Base-by-base conservation (phyloP, 2,888 invertebrate genomes). In the Protophormia terraenovae region DNA sequence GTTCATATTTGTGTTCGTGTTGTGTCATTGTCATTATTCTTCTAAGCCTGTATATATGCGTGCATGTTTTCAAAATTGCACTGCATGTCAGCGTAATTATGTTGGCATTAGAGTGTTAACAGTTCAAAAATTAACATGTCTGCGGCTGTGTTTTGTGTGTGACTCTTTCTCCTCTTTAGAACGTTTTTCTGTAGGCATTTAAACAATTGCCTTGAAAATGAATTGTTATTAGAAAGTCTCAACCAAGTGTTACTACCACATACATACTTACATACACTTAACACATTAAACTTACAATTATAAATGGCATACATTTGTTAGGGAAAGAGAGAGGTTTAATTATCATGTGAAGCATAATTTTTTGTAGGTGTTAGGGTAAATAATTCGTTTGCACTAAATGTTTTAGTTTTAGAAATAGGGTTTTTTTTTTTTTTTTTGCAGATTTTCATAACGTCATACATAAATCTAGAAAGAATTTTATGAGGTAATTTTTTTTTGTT, bases 101-200 rank as follows among this genome's bases (percentile, higher is more conserved):
- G 87, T 86, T 86, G 76, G 87, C 81, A 87, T 86, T 86, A 87
- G 86, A 87, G 87, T 87, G 87, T 87, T 87, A 87, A 87, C 87
- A 87, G 87, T 87, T 87, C 83, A 87, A 85, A 85, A 87, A 87
- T 87, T 87, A 87, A 87, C 87, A 86, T 87, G 87, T 86, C 82
- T 87, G 87, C 78, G 85, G 85, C 83, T 83, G 80, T 82, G 82
- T 82, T 69, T 73, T 82, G 77, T 78, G 27, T 73, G 60, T 73
- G 41, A 1, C 24, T 3, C n/a, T 3, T n/a, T 41, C 16, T 41
- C 14, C 41, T 72, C n/a, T 32, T 58, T n/a, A n/a, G n/a, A n/a
- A 10, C 41, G 71, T 62, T 10, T 22, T n/a, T 41, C 60, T 66
- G 45, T 38, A 75, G 81, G 71, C 82, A 83, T 66, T 80, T 82